Evolutionary conservation across 2,113 vertebrate genomes (phyloP).

Genomic region (Nesoenas mayeri): DNA sequence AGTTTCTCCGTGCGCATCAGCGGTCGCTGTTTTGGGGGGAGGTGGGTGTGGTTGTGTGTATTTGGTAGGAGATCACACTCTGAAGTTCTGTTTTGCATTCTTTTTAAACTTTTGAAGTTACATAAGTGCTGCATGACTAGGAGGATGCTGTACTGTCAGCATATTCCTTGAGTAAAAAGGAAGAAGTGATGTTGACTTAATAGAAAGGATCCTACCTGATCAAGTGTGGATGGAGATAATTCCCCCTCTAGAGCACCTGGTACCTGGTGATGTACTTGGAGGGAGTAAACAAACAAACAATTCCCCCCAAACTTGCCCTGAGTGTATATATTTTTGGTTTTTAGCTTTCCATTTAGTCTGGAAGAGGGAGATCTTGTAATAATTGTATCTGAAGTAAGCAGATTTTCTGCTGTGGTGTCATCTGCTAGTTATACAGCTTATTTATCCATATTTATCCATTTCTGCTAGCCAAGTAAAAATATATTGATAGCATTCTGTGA

Average conservation of each 20-base stretch:
- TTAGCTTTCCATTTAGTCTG: neutral
- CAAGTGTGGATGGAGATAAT: neutral
- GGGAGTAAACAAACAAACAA: neutral
- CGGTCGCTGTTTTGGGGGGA: neutral
- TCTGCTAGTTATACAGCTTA: too few species aligned
- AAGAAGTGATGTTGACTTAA: neutral
- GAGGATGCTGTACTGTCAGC: neutral
- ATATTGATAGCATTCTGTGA: neutral
- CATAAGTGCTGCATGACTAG: accelerated
- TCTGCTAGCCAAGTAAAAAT: neutral
- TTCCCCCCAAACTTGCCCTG: neutral
- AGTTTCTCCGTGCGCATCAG: accelerated
- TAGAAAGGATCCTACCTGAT: neutral
- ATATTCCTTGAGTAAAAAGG: neutral
- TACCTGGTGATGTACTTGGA: neutral
- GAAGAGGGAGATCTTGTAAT: neutral
- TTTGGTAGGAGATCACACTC: neutral
- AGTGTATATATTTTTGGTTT: too few species aligned
- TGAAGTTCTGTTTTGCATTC: neutral
- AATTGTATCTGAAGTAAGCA: too few species aligned
- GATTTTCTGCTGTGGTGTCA: too few species aligned
- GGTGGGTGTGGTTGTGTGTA: neutral
- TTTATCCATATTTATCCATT: neutral
- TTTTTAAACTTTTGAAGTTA: neutral
- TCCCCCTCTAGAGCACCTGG: neutral